These are phyloP conservation scores for Halcyon chelicuti DNA, from an alignment of 2,797 vertebrate genomes.

Conservation along the genomic window DNA sequence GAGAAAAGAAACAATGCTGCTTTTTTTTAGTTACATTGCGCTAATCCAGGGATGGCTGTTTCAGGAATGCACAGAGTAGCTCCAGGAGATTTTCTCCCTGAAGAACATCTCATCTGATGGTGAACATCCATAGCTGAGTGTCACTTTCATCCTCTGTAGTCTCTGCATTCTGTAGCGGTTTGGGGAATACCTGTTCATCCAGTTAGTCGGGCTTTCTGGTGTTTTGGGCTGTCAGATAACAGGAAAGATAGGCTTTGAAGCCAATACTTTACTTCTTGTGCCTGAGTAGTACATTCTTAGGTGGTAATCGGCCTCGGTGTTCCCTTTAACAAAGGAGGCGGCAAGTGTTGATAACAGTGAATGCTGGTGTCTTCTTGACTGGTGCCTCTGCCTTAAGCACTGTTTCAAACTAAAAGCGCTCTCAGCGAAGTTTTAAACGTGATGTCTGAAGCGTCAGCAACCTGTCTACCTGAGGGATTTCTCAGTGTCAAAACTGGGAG, in stretches of 20 bases:
- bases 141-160: background rate
- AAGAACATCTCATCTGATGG: background rate
- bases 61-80: background rate
- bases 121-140: background rate
- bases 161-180: background rate
- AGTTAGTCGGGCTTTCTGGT: background rate
- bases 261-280: background rate
- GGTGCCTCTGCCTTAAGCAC: background rate
- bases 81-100: background rate
- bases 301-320: background rate
- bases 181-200: constrained; percentile 1
- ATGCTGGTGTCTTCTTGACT: background rate
- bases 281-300: background rate
- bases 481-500: background rate
- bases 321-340: background rate
- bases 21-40: background rate
- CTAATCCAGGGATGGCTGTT: background rate
- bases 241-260: constrained; percentile 48
- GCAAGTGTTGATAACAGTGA: background rate
- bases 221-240: background rate
- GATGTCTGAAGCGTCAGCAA: background rate
- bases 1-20: background rate
- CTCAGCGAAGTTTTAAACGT: background rate
- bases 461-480: background rate
- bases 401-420: background rate